These are phyloP conservation scores for Euproctis similis DNA, from an alignment of 2,888 invertebrate species.

Conservation along the genomic window DNA sequence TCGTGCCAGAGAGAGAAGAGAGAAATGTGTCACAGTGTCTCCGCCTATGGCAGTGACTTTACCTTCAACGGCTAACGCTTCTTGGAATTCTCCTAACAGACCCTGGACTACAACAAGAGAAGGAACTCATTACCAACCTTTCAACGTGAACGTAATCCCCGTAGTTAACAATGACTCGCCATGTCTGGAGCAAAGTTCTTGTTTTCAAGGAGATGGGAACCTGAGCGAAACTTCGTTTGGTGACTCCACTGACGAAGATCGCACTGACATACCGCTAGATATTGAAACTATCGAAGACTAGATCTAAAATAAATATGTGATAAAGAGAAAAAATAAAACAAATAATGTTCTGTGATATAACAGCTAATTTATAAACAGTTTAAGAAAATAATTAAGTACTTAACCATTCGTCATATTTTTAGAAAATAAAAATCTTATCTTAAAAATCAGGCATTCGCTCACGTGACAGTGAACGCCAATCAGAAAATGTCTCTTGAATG, in stretches of 20 bases:
- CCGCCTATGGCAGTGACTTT: constrained; percentile 51
- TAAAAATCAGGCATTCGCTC: too few relatives aligned
- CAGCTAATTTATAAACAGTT: too few relatives aligned
- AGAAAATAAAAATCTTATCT: too few relatives aligned
- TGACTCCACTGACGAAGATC: constrained; percentile 25
- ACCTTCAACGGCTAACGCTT: constrained; percentile 36
- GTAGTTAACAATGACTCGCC: constrained; percentile 2
- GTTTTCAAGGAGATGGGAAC: constrained; percentile 5
- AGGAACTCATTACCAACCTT: constrained; percentile 1
- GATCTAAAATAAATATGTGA: constrained; percentile 2
- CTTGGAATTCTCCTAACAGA: constrained; percentile 7
- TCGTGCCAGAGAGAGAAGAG: constrained; percentile 83
- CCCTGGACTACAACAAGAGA: constrained; percentile 11
- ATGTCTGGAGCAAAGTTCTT: background rate
- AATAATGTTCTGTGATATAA: constrained; percentile 13
- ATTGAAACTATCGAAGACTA: constrained; percentile 43
- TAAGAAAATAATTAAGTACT: too few relatives aligned
- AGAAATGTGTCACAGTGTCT: constrained; percentile 58
- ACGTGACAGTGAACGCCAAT: too few relatives aligned
- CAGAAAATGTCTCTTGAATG: too few relatives aligned
- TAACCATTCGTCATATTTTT: too few relatives aligned
- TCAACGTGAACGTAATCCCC: constrained; percentile 2
- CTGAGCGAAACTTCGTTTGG: constrained; percentile 10
- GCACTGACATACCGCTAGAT: constrained; percentile 47
- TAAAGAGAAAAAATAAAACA: background rate